These are phyloP conservation scores for Gouania willdenowi DNA, from an alignment of 2,797 vertebrate genomes.

Conservation along the genomic window DNA sequence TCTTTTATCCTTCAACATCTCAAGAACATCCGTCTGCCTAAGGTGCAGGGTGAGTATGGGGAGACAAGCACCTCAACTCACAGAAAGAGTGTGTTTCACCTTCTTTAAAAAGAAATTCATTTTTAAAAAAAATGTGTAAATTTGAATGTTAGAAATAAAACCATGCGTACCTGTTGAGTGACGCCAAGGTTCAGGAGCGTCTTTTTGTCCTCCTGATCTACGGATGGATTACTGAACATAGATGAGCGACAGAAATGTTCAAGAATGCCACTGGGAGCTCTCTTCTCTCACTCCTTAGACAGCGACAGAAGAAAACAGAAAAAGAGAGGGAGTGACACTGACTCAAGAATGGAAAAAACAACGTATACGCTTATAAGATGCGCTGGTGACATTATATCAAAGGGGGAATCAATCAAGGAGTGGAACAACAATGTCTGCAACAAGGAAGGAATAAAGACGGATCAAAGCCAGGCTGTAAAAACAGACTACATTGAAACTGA, in stretches of 20 bases:
- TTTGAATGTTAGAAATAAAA: slow-evolving; percentile 61
- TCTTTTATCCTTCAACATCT: slow-evolving; percentile 62
- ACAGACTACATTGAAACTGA: slow-evolving; percentile 6
- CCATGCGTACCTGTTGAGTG: slow-evolving; percentile 72
- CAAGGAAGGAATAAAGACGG: slow-evolving; percentile 7
- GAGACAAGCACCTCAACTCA: slow-evolving; percentile 30
- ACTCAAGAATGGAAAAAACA: slow-evolving; percentile 26
- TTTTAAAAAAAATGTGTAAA: slow-evolving; percentile 63
- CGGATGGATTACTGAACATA: slow-evolving; percentile 66
- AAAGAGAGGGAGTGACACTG: slow-evolving; percentile 29
- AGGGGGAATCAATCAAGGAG: slow-evolving; percentile 23
- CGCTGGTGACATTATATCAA: slow-evolving; percentile 16
- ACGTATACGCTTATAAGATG: slow-evolving; percentile 10
- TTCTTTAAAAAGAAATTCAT: slow-evolving; percentile 23
- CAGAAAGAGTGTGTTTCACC: slow-evolving; percentile 22
- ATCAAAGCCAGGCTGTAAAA: slow-evolving; percentile 12
- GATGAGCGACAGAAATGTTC: slow-evolving; percentile 58
- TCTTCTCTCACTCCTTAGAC: slow-evolving; percentile 53
- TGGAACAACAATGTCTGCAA: slow-evolving; percentile 24
- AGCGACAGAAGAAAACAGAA: slow-evolving; percentile 45
- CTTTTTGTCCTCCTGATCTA: slow-evolving; percentile 69
- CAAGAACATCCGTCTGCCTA: slow-evolving; percentile 53
- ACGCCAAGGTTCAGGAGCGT: slow-evolving; percentile 50
- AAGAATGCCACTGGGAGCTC: slow-evolving; percentile 68
- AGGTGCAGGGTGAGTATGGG: slow-evolving; percentile 41